Evolutionary conservation across 2,113 vertebrate species (phyloP).

Genomic region (Lophius piscatorius): DNA sequence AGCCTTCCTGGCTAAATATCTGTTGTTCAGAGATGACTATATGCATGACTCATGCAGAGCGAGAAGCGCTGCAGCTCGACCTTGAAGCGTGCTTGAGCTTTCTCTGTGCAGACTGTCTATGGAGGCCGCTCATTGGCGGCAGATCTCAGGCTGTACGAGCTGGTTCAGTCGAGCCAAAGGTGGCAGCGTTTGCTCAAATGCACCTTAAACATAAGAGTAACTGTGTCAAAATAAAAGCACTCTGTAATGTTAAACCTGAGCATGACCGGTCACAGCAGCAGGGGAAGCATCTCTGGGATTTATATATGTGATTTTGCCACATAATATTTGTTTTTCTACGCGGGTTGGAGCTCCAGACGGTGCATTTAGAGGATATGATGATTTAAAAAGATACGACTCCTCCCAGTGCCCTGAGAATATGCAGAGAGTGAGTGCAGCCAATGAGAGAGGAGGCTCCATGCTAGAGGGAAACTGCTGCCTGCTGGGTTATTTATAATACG

Average conservation of each 20-base stretch:
- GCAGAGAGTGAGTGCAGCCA: constrained; percentile 40
- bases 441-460: constrained; percentile 46
- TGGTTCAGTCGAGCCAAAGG: constrained; percentile 1
- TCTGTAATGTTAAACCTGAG: constrained; percentile 13
- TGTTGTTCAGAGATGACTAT: constrained; percentile 72
- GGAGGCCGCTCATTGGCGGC: constrained; percentile 41
- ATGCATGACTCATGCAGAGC: constrained; percentile 73
- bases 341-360: constrained; percentile 53
- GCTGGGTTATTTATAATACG: constrained; percentile 70
- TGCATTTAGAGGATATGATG: constrained; percentile 44
- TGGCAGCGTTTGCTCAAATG: constrained; percentile 14
- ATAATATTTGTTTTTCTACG: too few species aligned
- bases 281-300: constrained; percentile 34
- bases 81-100: constrained; percentile 73
- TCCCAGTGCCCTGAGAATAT: constrained; percentile 46
- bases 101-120: constrained; percentile 57
- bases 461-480: constrained; percentile 49
- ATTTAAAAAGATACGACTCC: constrained; percentile 64
- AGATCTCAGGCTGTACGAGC: constrained; percentile 32
- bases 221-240: constrained; percentile 24
- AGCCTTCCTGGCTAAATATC: constrained; percentile 69
- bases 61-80: constrained; percentile 67
- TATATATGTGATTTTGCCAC: too few species aligned
- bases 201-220: constrained; percentile 3
- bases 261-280: constrained; percentile 34